phyloP scores from a whole-genome alignment of 2,113 vertebrate genomes.

The Struthio camelus region DNA sequence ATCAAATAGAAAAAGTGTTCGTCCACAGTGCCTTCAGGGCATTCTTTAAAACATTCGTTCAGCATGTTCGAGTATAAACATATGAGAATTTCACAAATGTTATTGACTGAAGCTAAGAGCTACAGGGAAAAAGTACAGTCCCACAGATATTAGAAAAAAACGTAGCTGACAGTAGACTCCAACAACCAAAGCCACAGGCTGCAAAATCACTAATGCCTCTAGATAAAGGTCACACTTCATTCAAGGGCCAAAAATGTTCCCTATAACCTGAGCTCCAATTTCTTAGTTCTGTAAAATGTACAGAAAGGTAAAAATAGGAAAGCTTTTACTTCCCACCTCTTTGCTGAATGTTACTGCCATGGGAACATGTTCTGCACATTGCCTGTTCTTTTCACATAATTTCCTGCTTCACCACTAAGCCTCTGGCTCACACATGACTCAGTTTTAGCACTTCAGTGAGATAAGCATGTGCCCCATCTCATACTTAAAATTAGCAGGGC shows the following conservation, averaged over 20 bases:
- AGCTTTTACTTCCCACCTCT: conserved; percentile 58
- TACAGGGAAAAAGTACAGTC: neutral
- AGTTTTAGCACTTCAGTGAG: conserved; percentile 46
- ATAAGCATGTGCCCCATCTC: conserved; percentile 42
- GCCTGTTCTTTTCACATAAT: conserved; percentile 45
- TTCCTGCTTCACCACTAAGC: conserved; percentile 54
- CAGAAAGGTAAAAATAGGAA: conserved; percentile 58
- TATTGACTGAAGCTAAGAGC: neutral
- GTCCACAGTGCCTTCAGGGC: neutral
- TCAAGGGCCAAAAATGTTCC: conserved; percentile 4
- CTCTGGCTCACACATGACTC: conserved; percentile 64
- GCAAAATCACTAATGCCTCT: neutral
- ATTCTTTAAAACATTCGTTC: conserved; percentile 16
- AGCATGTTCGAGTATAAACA: neutral
- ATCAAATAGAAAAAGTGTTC: conserved; percentile 1
- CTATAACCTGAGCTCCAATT: neutral
- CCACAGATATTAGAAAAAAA: neutral
- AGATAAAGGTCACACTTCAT: neutral
- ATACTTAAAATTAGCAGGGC: conserved; percentile 51
- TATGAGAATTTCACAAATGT: neutral
- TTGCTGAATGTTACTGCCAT: conserved; percentile 57
- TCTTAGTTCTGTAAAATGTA: neutral
- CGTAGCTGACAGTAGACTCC: neutral
- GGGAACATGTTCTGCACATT: conserved; percentile 44
- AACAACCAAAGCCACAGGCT: neutral